Conservation (phyloP, 2,888 invertebrate genomes). For the Pyrocoelia pectoralis region DNA sequence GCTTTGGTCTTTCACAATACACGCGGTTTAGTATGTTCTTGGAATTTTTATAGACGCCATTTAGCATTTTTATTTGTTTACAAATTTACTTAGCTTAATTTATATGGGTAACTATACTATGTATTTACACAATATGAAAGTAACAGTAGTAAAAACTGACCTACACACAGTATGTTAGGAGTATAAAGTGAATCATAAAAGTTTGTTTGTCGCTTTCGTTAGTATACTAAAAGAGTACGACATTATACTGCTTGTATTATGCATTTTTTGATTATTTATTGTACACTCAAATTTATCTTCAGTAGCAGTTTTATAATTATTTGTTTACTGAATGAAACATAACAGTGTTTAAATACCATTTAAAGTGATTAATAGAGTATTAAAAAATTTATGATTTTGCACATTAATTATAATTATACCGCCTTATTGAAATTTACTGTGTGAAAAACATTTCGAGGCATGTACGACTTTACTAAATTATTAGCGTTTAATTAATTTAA, state of each 20-base stretch:
- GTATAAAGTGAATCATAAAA: slow-evolving; percentile 49
- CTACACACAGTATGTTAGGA: slow-evolving; percentile 41
- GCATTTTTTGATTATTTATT: not conserved
- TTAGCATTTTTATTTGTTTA: slow-evolving; percentile 58
- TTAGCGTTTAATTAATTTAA: no score
- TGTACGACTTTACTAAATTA: no score
- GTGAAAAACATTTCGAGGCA: not conserved
- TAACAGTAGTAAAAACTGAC: slow-evolving; percentile 59
- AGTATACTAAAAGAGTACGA: slow-evolving; percentile 53
- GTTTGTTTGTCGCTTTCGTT: slow-evolving; percentile 58
- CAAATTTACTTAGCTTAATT: slow-evolving; percentile 58
- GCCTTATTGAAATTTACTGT: not conserved
- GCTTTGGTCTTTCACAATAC: slow-evolving; percentile 36
- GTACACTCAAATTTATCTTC: not conserved
- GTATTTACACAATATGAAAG: slow-evolving; percentile 58
- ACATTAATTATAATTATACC: not conserved
- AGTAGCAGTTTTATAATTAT: not conserved
- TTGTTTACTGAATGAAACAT: not conserved
- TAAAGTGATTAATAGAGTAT: not conserved
- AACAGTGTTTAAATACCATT: not conserved
- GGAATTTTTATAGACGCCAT: slow-evolving; percentile 44
- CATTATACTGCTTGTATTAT: not conserved
- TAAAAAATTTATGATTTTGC: not conserved
- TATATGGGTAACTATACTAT: slow-evolving; percentile 55
- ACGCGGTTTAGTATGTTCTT: slow-evolving; percentile 31